Percentiles rank a stretch among this genome's conserved stretches.
Conservation (phyloP, 2,888 invertebrate genomes). For the Cataglyphis albicans region DNA sequence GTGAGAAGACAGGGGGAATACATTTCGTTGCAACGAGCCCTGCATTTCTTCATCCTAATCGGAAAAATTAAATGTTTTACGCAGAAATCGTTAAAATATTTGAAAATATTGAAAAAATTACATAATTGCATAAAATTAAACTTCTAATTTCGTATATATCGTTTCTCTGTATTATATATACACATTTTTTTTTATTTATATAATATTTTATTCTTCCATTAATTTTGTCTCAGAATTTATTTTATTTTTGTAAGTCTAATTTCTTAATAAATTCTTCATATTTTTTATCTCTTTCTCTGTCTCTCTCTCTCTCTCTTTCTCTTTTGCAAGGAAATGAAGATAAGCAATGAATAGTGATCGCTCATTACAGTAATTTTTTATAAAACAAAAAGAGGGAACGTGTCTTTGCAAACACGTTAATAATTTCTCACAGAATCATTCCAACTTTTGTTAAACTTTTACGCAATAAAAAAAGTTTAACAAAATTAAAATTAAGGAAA, state of each 20-base stretch:
- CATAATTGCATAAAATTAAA: background rate
- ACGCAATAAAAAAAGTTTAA: background rate
- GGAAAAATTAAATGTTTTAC: background rate
- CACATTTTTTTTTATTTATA: background rate
- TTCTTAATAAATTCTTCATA: conserved; percentile 1
- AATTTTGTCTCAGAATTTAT: background rate
- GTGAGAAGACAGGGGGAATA: conserved; percentile 46
- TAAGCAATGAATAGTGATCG: background rate
- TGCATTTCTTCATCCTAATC: background rate
- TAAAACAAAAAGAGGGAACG: background rate
- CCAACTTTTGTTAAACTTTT: background rate
- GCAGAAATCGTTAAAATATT: background rate
- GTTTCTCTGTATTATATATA: background rate
- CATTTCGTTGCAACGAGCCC: background rate
- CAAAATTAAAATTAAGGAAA: background rate
- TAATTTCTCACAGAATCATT: background rate
- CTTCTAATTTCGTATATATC: background rate
- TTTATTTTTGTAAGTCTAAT: background rate
- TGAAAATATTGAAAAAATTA: background rate
- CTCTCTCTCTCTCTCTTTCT: too few species aligned
- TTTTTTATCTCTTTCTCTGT: background rate
- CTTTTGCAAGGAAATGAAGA: background rate
- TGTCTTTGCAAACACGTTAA: background rate
- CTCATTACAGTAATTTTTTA: background rate
- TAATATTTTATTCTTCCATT: background rate